Evolutionary conservation across 2,888 invertebrate species (phyloP), one percentile per base, ranked within the genome.

Genomic region (Ceraclea dissimilis): DNA sequence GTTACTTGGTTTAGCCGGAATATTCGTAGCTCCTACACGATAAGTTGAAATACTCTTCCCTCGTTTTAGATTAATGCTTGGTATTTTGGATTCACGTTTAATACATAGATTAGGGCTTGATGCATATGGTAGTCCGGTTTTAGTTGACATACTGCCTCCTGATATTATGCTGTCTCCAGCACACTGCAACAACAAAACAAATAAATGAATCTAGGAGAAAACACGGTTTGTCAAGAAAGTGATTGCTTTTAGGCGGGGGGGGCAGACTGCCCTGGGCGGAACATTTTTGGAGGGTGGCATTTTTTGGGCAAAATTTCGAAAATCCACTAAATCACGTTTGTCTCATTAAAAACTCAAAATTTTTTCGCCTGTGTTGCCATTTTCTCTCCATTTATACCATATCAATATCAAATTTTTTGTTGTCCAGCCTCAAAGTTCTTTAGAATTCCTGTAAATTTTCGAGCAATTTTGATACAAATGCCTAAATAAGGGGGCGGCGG

Each of bases 51-150:
- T 18, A 44, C 46, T 54, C n/a, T 46, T 33, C 26, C 48, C 11
- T 16, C 49, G 13, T 22, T 52, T 54, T 20, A 52, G 43, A 16
- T 16, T 44, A 22, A 10, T 19, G n/a, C n/a, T 39, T 34, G 21
- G 50, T 5, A 50, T 20, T 22, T 33, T 48, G 4, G 57, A 53
- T 2, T 58, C 59, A 19, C 34, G 49, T 2, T 20, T 22, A 46
- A 46, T 26, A 19, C 55, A 52, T 20, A 60, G 52, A 51, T 62
- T 62, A 8, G 62, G 62, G 60, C 62, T 62, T 19, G 62, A 62
- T 13, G 56, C 49, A 22, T 54, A 58, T 26, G 58, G 52, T 10
- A 55, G n/a, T n/a, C 48, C 39, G 2, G 59, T 55, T 51, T 44
- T 61, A 8, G 20, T 43, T 2, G 62, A 56, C 43, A 52, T 16